A percentile compares a stretch with the other conserved stretches of the same genome.
phyloP scores from a whole-genome alignment of 2,797 vertebrate genomes.

The Argya squamiceps region DNA sequence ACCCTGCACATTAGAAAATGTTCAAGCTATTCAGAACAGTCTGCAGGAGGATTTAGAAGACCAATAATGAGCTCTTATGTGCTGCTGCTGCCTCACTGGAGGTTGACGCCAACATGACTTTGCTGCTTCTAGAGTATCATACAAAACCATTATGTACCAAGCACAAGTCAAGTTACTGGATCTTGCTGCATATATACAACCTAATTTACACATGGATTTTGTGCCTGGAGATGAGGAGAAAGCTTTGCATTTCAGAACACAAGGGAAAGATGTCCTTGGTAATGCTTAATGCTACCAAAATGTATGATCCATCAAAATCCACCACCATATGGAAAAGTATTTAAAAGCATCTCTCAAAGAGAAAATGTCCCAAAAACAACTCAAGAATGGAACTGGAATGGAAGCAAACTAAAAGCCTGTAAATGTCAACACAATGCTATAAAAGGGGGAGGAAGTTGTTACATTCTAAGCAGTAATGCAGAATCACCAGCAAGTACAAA shows the following conservation, averaged over 20 bases:
- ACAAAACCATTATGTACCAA: neutral
- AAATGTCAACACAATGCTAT: neutral
- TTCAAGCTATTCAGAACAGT: neutral
- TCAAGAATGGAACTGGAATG: neutral
- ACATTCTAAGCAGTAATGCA: neutral
- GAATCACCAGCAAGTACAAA: neutral
- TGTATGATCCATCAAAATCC: neutral
- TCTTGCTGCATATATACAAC: neutral
- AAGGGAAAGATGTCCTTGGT: neutral
- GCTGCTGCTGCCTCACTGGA: neutral
- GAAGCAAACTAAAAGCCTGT: neutral
- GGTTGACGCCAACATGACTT: neutral
- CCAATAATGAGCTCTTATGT: neutral
- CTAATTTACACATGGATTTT: neutral
- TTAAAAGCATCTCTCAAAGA: neutral
- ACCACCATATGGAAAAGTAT: neutral
- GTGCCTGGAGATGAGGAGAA: neutral
- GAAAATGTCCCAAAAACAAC: neutral
- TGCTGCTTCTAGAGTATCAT: neutral
- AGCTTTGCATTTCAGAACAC: neutral
- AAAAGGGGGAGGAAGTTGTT: neutral
- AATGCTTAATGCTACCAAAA: neutral
- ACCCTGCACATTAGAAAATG: neutral
- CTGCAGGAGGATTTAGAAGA: slow-evolving; percentile 7
- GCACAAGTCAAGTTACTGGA: neutral